These are phyloP conservation scores for Xylota segnis DNA, from an alignment of 2,888 invertebrate genomes.

Conservation along the genomic window DNA sequence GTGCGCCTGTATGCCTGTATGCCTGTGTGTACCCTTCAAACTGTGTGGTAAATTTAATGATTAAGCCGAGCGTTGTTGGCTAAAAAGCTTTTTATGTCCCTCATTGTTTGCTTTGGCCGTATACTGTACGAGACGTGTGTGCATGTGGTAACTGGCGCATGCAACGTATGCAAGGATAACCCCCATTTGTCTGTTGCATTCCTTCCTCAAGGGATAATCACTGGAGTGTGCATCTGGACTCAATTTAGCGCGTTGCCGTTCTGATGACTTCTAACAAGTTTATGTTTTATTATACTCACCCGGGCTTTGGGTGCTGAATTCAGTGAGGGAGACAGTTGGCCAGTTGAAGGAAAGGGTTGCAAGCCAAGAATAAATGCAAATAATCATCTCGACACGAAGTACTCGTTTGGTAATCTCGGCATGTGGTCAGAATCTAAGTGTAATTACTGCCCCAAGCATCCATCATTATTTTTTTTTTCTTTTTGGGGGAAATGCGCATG, in stretches of 20 bases:
- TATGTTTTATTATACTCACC: slow-evolving; percentile 70
- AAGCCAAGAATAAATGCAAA: slow-evolving; percentile 46
- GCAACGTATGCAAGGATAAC: slow-evolving; percentile 46
- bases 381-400: slow-evolving; percentile 34
- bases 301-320: slow-evolving; percentile 40
- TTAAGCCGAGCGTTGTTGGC: slow-evolving; percentile 67
- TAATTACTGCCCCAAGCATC: slow-evolving; percentile 83
- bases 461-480: too few relatives aligned
- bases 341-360: slow-evolving; percentile 57
- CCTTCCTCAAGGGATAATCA: slow-evolving; percentile 77
- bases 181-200: slow-evolving; percentile 72
- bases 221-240: slow-evolving; percentile 76
- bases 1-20: background rate
- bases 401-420: slow-evolving; percentile 80
- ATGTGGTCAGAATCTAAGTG: slow-evolving; percentile 84
- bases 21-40: slow-evolving; percentile 15
- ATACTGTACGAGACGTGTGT: slow-evolving; percentile 33
- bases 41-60: slow-evolving; percentile 69
- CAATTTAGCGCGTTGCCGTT: slow-evolving; percentile 74
- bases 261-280: slow-evolving; percentile 77
- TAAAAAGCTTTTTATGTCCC: slow-evolving; percentile 60
- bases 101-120: slow-evolving; percentile 44
- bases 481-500: slow-evolving; percentile 60
- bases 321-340: slow-evolving; percentile 27
- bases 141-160: too few relatives aligned